Base-by-base conservation (phyloP, 2,113 vertebrate genomes). In the Sturnus vulgaris region DNA sequence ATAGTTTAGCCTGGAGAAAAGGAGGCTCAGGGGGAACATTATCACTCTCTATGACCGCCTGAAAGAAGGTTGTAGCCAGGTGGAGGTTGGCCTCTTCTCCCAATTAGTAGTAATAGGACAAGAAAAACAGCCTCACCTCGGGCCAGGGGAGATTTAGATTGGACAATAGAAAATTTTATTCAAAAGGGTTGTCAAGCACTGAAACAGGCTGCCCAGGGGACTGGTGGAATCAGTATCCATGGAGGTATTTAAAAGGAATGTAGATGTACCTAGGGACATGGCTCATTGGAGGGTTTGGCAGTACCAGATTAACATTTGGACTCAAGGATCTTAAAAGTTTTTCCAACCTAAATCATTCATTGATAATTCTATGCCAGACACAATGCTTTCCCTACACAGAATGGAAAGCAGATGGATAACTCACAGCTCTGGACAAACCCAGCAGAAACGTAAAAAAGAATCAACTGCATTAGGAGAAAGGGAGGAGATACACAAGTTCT, bases 391-490 rank as follows among this genome's bases (percentile, higher is more conserved):
- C 31, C 33, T 50, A 28, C 46, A 70, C 23, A 81, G 64, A 82
- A 70, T 7, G 24, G 47, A 69, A 12, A 49, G 46, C n/a, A 86
- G 15, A 80, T 9, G 23, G 21, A 3, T 76, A 82, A 82, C 40
- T 52, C 40, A 42, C 10, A 66, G 25, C 35, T 92, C 76, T 52
- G 53, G 35, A 68, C 35, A 88, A 88, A 60, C 23, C 19, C 20
- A 18, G 10, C n/a, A 88, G 40, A 86, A 88, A 85, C 19, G 15
- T n/a, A 40, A 82, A 90, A 95, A 90, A 27, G 13, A 85, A 68
- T 69, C 44, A 90, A 75, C 27, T 52, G 37, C 35, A 64, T 12
- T 47, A 82, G 72, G 18, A 82, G 60, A 71, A 50, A 13, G 6
- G 14, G 7, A 57, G 12, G 20, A 66, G 33, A 56, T 33, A 81